Conservation (phyloP, 2,797 vertebrate genomes). For the Parotocinclus haroldoi region DNA sequence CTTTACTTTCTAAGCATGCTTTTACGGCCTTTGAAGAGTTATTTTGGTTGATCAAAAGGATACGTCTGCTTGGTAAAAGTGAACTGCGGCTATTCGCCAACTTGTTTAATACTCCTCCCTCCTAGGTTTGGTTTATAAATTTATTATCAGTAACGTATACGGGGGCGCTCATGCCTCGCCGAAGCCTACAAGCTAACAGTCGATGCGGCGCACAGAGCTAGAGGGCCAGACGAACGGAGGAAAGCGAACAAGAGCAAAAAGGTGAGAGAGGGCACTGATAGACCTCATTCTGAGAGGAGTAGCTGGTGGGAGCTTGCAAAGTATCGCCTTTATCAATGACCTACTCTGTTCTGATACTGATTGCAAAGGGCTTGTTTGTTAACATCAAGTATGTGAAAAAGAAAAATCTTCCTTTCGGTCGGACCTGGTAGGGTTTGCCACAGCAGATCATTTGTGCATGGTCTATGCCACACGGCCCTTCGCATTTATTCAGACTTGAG, state of each 20-base stretch:
- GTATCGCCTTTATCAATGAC: conserved; percentile 64
- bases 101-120: conserved; percentile 69
- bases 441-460: no score
- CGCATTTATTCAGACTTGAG: no score
- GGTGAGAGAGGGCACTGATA: conserved; percentile 21
- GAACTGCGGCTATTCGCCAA: conserved; percentile 66
- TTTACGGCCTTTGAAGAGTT: conserved; percentile 74
- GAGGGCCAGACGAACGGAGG: conserved; percentile 38
- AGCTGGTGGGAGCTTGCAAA: conserved; percentile 59
- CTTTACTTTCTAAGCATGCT: conserved; percentile 76
- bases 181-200: conserved; percentile 65
- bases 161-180: conserved; percentile 60
- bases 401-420: no score
- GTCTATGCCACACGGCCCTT: no score
- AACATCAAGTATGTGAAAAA: conserved; percentile 27
- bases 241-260: conserved; percentile 33
- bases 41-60: conserved; percentile 81
- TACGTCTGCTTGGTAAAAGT: conserved; percentile 64
- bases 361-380: no score
- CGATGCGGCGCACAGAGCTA: conserved; percentile 39
- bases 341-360: conserved; percentile 41
- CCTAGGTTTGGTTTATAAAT: conserved; percentile 74
- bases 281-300: conserved; percentile 50
- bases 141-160: conserved; percentile 72
- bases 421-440: no score